Evolutionary conservation across 1,140 invertebrate species (phyloP), one percentile per base, ranked within the genome.

Genomic region (Panagrolaimus sp.): DNA sequence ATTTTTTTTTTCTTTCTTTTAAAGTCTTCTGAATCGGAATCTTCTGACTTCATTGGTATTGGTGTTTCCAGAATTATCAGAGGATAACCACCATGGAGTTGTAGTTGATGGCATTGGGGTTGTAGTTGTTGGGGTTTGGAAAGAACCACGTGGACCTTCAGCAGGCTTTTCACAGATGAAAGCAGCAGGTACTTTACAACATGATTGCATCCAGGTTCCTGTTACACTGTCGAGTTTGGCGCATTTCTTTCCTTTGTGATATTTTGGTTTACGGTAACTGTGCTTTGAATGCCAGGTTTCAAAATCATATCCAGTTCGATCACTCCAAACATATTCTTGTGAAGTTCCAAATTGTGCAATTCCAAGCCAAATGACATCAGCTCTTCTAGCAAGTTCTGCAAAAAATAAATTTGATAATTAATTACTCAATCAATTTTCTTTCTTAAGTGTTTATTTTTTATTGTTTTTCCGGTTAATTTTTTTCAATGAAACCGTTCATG

Each of bases 121-220:
- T 26, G 52, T 58, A 12, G 52, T 58, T 21, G 52, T 21, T 21
- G 52, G 52, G 5, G 52, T 21, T 21, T 58, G 52, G 17, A n/a
- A 58, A 28, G 21, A 21, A 58, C 15, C 28, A 3, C 21, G 21
- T 8, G 21, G 21, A 26, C 52, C 52, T 2, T 21, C 21, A 3
- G 75, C 65, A 0, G 77, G 68, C 48, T 79, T 79, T 26, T 47
- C 38, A 62, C 75, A 77, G 45, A 77, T 76, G 55, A 48, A 75
- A 12, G 77, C 67, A 6, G 76, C 71, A 14, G 46, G 38, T 17
- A 75, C 64, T 24, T 78, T 77, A 45, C 75, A 77, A 44, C 75
- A 77, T 32, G 62, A 71, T 46, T 73, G 76, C 28, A 74, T n/a
- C 65, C 69, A 73, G 8, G 63, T 67, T 6, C 62, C 58, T 12